Base-by-base conservation (phyloP, 2,797 vertebrate species). In the Rhyacichthys aspro region DNA sequence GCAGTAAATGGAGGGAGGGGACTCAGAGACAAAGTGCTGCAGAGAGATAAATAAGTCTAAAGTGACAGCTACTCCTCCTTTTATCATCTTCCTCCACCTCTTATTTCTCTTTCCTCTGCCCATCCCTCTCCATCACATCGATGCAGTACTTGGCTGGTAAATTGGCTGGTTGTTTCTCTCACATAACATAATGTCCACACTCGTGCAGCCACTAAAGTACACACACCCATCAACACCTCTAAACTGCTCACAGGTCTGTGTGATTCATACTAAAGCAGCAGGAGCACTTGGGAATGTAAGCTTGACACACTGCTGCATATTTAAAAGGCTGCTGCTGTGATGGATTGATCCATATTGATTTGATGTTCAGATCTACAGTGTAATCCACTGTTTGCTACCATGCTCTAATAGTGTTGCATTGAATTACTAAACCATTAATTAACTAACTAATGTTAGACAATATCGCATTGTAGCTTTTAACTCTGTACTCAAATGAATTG, bases 41-140 rank as follows among this genome's bases (percentile, higher is more conserved):
- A 66, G 68, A n/a, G 72, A 82, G 71, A 84, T 84, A 81, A 84
- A 84, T 81, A 85, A 83, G 72, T 67, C 63, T 74, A 55, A 85
- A 70, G 61, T 78, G 81, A 82, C 78, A 83, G 68, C 68, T 66
- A 53, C 73, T 78, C 65, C 77, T 79, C 71, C 65, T 87, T 83
- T 81, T 81, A 80, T 83, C 81, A 18, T 60, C 77, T 64, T 83
- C 81, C 43, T 82, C 74, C 72, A 70, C 73, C 70, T 84, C 79
- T 78, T 65, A 74, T 70, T 64, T 67, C 56, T 63, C 56, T 10
- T 18, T 81, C 63, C 55, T 74, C 39, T 34, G 8, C 63, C 73
- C 74, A 41, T 81, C 56, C 63, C 55, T 79, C 79, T 78, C 65
- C 62, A 50, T 80, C 78, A 67, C 60, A 57, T 76, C 76, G 54